These are phyloP conservation scores for Myocastor coypus DNA, from an alignment of 2,113 vertebrate genomes.

Conservation along the genomic window DNA sequence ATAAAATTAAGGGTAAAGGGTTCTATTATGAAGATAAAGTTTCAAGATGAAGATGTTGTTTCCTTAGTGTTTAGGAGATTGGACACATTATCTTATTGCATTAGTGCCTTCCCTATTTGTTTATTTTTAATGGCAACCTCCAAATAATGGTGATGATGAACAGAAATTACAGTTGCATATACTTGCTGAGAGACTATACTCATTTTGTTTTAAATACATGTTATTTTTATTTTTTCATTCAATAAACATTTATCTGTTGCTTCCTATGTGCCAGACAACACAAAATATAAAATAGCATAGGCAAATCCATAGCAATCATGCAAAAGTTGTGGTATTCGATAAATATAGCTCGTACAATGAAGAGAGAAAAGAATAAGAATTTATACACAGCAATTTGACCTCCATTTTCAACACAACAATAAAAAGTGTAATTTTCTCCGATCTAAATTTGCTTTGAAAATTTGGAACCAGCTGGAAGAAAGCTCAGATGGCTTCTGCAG, in stretches of 20 bases:
- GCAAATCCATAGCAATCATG: constrained; percentile 46
- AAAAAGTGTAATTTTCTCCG: constrained; percentile 50
- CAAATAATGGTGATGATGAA: neutral
- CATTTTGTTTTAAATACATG: constrained; percentile 58
- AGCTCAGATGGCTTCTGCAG: constrained; percentile 62
- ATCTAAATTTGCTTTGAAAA: constrained; percentile 74
- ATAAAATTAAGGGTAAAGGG: neutral
- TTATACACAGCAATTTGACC: constrained; percentile 64
- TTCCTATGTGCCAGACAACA: constrained; percentile 60
- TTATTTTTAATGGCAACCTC: neutral
- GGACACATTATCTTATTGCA: neutral
- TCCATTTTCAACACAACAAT: constrained; percentile 37
- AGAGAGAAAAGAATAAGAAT: constrained; percentile 58
- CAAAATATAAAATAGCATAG: constrained; percentile 61
- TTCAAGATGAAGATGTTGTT: neutral
- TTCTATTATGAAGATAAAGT: neutral
- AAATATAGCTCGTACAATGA: constrained; percentile 69
- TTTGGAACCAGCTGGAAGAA: constrained; percentile 73
- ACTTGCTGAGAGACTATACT: neutral
- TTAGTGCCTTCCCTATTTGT: neutral
- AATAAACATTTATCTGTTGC: constrained; percentile 58
- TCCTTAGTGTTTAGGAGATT: neutral
- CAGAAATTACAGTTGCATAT: neutral
- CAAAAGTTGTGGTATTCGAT: constrained; percentile 58
- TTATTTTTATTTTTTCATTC: constrained; percentile 42